Evolutionary conservation across 2,888 invertebrate species (phyloP).

Genomic region (Hesperia comma): DNA sequence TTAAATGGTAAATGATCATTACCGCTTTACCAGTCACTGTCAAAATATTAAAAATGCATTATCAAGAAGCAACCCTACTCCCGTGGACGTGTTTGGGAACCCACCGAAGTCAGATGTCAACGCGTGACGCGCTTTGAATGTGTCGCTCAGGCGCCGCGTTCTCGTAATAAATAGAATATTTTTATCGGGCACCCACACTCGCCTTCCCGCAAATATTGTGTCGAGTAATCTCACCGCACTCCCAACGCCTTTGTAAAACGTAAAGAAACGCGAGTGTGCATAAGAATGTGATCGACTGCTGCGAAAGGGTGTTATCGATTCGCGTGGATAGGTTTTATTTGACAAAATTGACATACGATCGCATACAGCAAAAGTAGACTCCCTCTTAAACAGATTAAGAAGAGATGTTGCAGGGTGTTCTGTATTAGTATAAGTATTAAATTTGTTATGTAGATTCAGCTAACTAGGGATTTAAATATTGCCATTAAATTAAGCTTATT

Average conservation of each 20-base stretch:
- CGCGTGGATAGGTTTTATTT: neutral
- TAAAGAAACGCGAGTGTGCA: slow-evolving; percentile 43
- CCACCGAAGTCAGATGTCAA: slow-evolving; percentile 74
- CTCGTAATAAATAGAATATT: slow-evolving; percentile 82
- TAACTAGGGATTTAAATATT: too few relatives aligned
- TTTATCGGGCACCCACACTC: slow-evolving; percentile 77
- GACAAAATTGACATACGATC: neutral
- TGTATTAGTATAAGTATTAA: too few relatives aligned
- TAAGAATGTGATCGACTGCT: slow-evolving; percentile 44
- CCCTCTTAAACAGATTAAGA: too few relatives aligned
- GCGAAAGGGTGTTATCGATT: slow-evolving; percentile 17
- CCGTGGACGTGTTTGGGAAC: slow-evolving; percentile 52
- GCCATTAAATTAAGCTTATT: too few relatives aligned
- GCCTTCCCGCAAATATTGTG: slow-evolving; percentile 74
- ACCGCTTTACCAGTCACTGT: too few relatives aligned
- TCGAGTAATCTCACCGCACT: slow-evolving; percentile 56
- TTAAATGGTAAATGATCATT: too few relatives aligned
- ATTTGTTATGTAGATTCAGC: too few relatives aligned
- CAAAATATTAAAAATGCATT: too few relatives aligned
- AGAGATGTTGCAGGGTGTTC: too few relatives aligned
- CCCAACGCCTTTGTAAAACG: slow-evolving; percentile 49
- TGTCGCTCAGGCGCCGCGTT: slow-evolving; percentile 56
- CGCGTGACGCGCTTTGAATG: slow-evolving; percentile 78
- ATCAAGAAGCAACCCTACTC: slow-evolving; percentile 36
- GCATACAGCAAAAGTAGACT: neutral